Evolutionary conservation across 2,888 invertebrate species (phyloP), one percentile per base, ranked within the genome.

Genomic region (Rhagophthalmus giganteus): DNA sequence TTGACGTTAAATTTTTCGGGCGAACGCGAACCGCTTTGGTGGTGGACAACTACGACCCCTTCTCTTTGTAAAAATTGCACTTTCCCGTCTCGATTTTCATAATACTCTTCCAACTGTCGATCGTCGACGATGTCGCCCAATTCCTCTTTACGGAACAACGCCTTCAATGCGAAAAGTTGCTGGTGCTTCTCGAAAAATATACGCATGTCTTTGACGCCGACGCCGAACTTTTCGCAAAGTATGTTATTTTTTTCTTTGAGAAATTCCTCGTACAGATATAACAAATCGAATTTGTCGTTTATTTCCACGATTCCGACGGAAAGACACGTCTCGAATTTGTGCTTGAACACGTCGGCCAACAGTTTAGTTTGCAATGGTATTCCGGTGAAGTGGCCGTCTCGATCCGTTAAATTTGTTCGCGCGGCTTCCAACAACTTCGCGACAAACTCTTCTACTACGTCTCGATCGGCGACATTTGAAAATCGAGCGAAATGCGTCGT

Each of bases 31-130:
- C 20, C 7, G 20, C 20, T 38, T 27, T 27, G 26, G 1, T 27
- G 26, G 1, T 47, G 11, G 2, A 39, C 5, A 3, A 20, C 33
- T 2, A 47, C 6, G 13, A 46, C 16, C 1, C 46, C 46, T 12
- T 47, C 38, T 5, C 38, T 32, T 33, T 47, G 46, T 5, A 47
- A 20, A 26, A 47, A 39, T 9, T 32, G 38, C 4, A 38, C 16
- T 27, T 47, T 14, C 14, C 33, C 10, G 1, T 15, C 1, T 32
- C 39, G 13, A 8, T 47, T 16, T 12, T 20, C 26, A 3, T 10
- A 38, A 27, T 47, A 47, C 8, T 47, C 25, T 10, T 32, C 16
- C 9, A 47, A 15, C 4, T 30, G 5, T 7, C n/a, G 7, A n/a
- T 38, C 39, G 1, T 39, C 9, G 14, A 39, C 12, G 5, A 47